These are phyloP conservation scores for Solen grandis DNA, from an alignment of 1,140 invertebrate genomes.

Conservation along the genomic window DNA sequence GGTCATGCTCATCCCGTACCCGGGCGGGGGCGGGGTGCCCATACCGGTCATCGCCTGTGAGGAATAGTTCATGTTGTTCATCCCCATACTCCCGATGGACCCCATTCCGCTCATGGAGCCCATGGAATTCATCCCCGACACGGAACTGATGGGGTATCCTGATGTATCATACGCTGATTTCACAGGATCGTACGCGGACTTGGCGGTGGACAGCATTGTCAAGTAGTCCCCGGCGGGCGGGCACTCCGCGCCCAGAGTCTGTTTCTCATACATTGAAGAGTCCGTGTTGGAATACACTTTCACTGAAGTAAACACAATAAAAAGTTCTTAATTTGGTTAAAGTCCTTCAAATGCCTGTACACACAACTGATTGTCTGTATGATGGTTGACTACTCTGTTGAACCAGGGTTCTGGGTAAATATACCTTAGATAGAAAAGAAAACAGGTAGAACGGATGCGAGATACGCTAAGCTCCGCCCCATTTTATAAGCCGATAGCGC, in stretches of 20 bases:
- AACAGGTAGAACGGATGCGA: slow-evolving; percentile 35
- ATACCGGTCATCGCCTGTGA: slow-evolving; percentile 84
- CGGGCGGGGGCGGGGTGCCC: slow-evolving; percentile 79
- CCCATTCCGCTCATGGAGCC: slow-evolving; percentile 74
- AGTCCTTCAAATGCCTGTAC: slow-evolving; percentile 34
- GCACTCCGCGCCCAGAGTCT: slow-evolving; percentile 60
- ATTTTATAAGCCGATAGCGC: background rate
- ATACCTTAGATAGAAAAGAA: slow-evolving; percentile 54
- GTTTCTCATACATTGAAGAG: slow-evolving; percentile 65
- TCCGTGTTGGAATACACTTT: background rate
- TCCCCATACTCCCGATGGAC: slow-evolving; percentile 85
- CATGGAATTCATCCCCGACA: slow-evolving; percentile 77
- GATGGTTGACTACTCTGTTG: slow-evolving; percentile 55
- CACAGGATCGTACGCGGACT: slow-evolving; percentile 61
- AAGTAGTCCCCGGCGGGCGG: slow-evolving; percentile 67
- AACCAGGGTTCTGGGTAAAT: slow-evolving; percentile 54
- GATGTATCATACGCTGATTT: slow-evolving; percentile 66
- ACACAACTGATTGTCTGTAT: slow-evolving; percentile 49
- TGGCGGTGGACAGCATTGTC: slow-evolving; percentile 61
- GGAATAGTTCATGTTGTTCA: slow-evolving; percentile 85
- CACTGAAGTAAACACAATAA: slow-evolving; percentile 24
- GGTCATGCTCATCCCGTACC: slow-evolving; percentile 80
- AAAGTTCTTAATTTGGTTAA: slow-evolving; percentile 14
- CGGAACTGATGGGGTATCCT: slow-evolving; percentile 74
- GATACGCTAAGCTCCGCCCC: slow-evolving; percentile 35